Base-by-base conservation (phyloP, 92 coral and sea anemone species). In the Bergia puertoricense region DNA sequence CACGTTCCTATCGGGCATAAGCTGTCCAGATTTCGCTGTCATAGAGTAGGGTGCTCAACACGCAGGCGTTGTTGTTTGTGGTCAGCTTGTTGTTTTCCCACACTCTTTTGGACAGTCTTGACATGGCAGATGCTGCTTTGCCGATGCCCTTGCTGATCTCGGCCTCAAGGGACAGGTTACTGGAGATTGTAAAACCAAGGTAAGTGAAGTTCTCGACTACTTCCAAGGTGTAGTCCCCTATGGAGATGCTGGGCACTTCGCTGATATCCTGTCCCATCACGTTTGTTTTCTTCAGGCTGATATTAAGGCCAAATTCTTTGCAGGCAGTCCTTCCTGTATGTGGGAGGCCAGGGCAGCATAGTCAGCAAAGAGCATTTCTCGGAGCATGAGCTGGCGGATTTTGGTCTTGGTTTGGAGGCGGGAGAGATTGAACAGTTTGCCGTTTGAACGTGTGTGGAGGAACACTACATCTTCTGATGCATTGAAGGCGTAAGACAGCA, bases 181-280 rank as follows among this genome's bases (percentile, higher is more conserved):
- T 77, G 85, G 91, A 37, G 81, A 91, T 69, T 13, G 80, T 88
- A 1, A 84, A 78, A 79, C 91, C 91, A 6, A 91, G 93, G 76
- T 91, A 91, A 22, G 81, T 83, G 81, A 91, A 88, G 79, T 84
- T 54, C 13, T 65, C 56, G 1, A 66, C 77, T 1, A 84, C 73
- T 20, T 84, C 79, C 54, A 84, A 42, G 56, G 56, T 36, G 43
- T 85, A 13, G 50, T 62, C 80, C 23, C 71, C 76, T 42, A 83
- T 40, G 2, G 6, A 10, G 43, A 85, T 74, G 79, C 48, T 37
- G 48, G 42, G 82, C 0, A 81, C 81, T 54, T 14, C 44, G 38
- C 44, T 41, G 71, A 56, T 41, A 18, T 50, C 82, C 54, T 51
- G 62, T 41, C 39, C 66, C 81, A 74, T 68, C 42, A 72, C 37